Conservation (phyloP, 2,797 vertebrate species). For the Protosalanx chinensis region DNA sequence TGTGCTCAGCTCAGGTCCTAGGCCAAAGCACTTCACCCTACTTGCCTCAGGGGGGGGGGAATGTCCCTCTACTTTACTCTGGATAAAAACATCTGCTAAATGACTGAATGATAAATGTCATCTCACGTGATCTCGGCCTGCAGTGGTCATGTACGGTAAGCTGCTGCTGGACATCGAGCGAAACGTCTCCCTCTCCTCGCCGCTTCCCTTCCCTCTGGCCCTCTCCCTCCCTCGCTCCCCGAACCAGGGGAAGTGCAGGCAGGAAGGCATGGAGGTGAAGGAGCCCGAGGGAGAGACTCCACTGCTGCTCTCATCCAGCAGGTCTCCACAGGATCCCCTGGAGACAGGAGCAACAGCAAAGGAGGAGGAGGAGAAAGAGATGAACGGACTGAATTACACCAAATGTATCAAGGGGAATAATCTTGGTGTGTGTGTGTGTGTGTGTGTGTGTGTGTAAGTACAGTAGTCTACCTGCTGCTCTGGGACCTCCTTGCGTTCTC, state of each 20-base stretch:
- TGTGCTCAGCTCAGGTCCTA: neutral
- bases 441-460: neutral
- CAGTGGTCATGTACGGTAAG: conserved; percentile 74
- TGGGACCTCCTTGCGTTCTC: conserved; percentile 68
- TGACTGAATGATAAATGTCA: no score
- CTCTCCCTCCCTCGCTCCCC: conserved; percentile 81
- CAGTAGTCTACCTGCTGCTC: conserved; percentile 74
- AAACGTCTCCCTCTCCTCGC: conserved; percentile 76
- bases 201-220: conserved; percentile 69
- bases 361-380: neutral
- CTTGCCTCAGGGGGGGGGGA: no score
- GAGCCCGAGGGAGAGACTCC: conserved; percentile 79
- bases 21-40: no score
- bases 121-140: conserved; percentile 64
- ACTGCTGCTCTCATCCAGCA: conserved; percentile 71
- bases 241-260: conserved; percentile 90
- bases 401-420: neutral
- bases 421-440: conserved; percentile 5
- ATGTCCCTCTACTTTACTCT: no score
- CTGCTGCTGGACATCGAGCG: conserved; percentile 78
- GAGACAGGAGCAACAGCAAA: neutral
- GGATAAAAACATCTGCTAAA: no score
- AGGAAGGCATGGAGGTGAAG: conserved; percentile 81
- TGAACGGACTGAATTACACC: neutral
- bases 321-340: conserved; percentile 77